Conservation (phyloP, 1,140 invertebrate species). For the Riptortus pedestris region DNA sequence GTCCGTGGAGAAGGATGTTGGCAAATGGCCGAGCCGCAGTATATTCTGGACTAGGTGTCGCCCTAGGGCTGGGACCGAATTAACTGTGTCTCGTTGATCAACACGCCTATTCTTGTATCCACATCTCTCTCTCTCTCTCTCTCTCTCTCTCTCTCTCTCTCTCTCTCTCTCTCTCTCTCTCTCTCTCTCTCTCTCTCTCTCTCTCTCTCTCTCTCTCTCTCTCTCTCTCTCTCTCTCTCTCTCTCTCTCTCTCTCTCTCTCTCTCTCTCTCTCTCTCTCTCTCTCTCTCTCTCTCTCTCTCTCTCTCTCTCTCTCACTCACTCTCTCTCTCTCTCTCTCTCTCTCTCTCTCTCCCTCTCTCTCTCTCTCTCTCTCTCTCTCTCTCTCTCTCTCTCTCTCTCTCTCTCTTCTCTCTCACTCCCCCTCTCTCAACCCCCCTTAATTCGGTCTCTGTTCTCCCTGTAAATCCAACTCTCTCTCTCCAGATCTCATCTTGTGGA, state of each 20-base stretch:
- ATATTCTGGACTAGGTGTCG: too few relatives aligned
- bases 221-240: conserved; percentile 2
- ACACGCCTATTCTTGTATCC: neutral
- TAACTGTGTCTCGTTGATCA: too few relatives aligned
- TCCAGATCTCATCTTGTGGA: too few relatives aligned
- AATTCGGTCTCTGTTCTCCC: neutral
- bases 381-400: conserved; percentile 8
- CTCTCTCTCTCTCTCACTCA: neutral
- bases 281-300: neutral
- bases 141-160: conserved; percentile 5
- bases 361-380: neutral
- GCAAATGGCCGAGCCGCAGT: too few relatives aligned
- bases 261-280: neutral
- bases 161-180: conserved; percentile 15
- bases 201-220: conserved; percentile 6
- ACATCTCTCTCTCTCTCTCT: conserved; percentile 8
- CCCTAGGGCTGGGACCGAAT: too few relatives aligned
- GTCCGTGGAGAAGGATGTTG: too few relatives aligned
- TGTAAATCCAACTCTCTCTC: neutral
- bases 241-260: neutral
- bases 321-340: neutral
- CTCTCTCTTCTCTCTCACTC: neutral
- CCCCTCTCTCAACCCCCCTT: neutral
- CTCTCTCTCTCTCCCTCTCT: conserved; percentile 2
- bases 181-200: conserved; percentile 12